phyloP scores from a whole-genome alignment of 2,113 vertebrate species.

The Ptyas mucosa region DNA sequence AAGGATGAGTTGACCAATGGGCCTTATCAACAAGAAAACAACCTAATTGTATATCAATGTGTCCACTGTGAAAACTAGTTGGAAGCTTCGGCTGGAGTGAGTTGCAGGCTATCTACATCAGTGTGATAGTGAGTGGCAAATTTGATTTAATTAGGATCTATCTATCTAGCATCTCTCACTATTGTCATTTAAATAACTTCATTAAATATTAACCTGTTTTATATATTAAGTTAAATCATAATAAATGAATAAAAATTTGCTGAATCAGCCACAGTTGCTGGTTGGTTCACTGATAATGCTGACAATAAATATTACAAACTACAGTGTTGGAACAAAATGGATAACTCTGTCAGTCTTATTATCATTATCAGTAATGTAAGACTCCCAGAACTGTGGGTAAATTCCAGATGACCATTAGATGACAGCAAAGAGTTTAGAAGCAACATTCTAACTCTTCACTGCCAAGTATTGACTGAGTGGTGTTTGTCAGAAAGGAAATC shows the following conservation, averaged over 20 bases:
- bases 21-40: neutral
- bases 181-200: neutral
- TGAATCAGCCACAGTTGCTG: neutral
- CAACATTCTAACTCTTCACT: neutral
- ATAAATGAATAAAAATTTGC: neutral
- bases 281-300: neutral
- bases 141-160: neutral
- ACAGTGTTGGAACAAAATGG: neutral
- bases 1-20: neutral
- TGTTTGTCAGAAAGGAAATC: neutral
- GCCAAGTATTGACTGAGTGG: neutral
- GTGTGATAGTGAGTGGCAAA: neutral
- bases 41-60: neutral
- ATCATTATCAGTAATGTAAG: neutral
- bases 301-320: neutral
- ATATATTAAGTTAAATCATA: neutral
- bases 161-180: neutral
- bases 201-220: neutral
- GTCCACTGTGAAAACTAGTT: neutral
- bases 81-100: neutral
- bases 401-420: neutral
- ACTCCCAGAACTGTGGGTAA: neutral
- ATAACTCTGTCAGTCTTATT: neutral
- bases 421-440: neutral
- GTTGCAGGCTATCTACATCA: neutral